Evolutionary conservation across 2,113 vertebrate genomes (phyloP).

Genomic region (Pelobates fuscus): DNA sequence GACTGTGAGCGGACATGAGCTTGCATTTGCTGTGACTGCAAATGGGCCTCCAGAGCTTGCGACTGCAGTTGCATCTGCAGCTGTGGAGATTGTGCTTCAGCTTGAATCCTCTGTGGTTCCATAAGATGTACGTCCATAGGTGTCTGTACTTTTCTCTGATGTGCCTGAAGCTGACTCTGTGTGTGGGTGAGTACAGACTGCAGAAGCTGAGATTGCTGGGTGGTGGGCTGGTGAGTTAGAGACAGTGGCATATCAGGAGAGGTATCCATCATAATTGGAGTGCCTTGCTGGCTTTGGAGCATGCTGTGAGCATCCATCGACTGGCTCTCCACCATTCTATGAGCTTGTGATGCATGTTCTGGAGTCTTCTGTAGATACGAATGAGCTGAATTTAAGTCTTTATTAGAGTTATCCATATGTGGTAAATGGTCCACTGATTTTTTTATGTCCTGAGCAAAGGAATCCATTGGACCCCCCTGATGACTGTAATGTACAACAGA

Average conservation of each 20-base stretch:
- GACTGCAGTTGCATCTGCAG: constrained; percentile 81
- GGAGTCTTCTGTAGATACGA: constrained; percentile 69
- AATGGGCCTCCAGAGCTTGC: constrained; percentile 79
- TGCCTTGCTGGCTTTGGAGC: constrained; percentile 66
- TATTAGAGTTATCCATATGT: constrained; percentile 61
- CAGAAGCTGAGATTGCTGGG: constrained; percentile 74
- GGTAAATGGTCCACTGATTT: constrained; percentile 75
- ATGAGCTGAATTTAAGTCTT: constrained; percentile 66
- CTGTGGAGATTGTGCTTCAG: constrained; percentile 77
- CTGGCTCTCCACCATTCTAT: constrained; percentile 50
- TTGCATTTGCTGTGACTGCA: constrained; percentile 69
- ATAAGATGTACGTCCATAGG: constrained; percentile 80
- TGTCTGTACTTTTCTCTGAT: constrained; percentile 59
- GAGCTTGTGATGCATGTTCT: constrained; percentile 53
- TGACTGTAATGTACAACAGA: constrained; percentile 89
- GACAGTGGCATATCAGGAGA: constrained; percentile 73
- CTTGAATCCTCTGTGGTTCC: constrained; percentile 66
- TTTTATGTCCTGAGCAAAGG: constrained; percentile 73
- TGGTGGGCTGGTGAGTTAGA: constrained; percentile 61
- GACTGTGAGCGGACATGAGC: constrained; percentile 70
- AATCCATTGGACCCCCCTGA: constrained; percentile 70
- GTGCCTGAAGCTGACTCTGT: constrained; percentile 64
- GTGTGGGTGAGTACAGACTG: constrained; percentile 90
- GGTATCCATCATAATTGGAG: constrained; percentile 75
- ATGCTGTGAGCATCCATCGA: constrained; percentile 54